Conservation (phyloP, 2,113 vertebrate genomes). For the Dicrurus megarhynchus region DNA sequence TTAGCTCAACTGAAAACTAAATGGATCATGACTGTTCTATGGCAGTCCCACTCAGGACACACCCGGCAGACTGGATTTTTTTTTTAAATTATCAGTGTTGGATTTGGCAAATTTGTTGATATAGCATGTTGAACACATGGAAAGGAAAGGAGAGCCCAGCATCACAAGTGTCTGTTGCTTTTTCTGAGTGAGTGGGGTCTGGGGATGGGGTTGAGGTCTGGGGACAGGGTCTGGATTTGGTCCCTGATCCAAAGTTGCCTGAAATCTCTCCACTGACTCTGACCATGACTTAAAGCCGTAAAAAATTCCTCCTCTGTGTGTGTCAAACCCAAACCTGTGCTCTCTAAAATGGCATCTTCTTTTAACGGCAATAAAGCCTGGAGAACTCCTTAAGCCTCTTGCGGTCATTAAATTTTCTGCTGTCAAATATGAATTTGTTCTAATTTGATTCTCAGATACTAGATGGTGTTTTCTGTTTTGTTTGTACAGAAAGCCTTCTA, state of each 20-base stretch:
- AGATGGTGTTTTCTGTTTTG: neutral
- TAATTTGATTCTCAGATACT: neutral
- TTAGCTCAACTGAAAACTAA: neutral
- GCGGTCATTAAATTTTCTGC: neutral
- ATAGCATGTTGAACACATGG: neutral
- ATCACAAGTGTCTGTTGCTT: neutral
- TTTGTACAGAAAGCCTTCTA: neutral
- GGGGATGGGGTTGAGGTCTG: neutral
- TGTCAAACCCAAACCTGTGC: neutral
- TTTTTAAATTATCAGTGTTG: neutral
- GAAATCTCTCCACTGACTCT: neutral
- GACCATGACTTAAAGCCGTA: neutral
- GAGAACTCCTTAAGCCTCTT: neutral
- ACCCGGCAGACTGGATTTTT: neutral
- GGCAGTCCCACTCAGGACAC: neutral
- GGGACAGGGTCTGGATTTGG: neutral
- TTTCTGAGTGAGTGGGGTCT: neutral
- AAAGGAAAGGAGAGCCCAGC: neutral
- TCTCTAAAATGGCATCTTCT: neutral
- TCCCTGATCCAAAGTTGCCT: neutral
- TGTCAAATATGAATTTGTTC: neutral
- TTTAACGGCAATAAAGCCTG: neutral
- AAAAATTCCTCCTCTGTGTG: neutral
- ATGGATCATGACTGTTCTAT: neutral
- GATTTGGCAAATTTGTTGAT: neutral